These are phyloP conservation scores for Drosophila seguyi DNA, from an alignment of 1,140 invertebrate genomes.

Conservation along the genomic window DNA sequence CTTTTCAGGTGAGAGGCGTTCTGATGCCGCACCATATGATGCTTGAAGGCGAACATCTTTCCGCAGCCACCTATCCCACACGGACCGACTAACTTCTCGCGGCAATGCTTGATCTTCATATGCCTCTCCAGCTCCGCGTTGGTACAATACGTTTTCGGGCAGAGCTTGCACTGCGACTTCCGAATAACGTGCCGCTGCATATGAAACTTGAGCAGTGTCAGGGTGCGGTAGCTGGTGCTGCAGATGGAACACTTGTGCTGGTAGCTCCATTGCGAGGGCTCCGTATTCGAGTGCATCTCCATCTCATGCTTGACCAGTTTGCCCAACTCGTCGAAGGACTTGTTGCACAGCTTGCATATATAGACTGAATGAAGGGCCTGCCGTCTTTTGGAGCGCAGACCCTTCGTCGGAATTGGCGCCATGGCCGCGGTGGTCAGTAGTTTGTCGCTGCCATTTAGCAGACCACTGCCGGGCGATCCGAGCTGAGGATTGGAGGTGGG, in stretches of 20 bases:
- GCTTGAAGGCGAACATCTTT: constrained; percentile 70
- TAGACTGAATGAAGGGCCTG: constrained; percentile 33
- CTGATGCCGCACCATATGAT: constrained; percentile 73
- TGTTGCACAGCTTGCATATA: constrained; percentile 64
- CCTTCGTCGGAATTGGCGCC: constrained; percentile 41
- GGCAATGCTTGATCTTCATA: constrained; percentile 37
- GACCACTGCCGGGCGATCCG: constrained; percentile 1
- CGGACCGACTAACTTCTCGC: constrained; percentile 29
- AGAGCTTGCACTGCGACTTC: constrained; percentile 52
- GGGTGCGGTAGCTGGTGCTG: constrained; percentile 55
- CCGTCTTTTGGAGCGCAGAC: constrained; percentile 21
- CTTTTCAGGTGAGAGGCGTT: constrained; percentile 55
- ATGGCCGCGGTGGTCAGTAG: constrained; percentile 42
- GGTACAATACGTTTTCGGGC: constrained; percentile 45
- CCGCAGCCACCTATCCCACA: constrained; percentile 57
- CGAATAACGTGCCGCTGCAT: constrained; percentile 62
- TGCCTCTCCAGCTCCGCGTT: constrained; percentile 55
- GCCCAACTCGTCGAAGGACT: constrained; percentile 62
- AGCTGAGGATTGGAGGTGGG: constrained; percentile 13
- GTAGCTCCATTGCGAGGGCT: constrained; percentile 18
- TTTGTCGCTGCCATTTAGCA: constrained; percentile 66
- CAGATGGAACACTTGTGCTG: constrained; percentile 63
- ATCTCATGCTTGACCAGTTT: constrained; percentile 64
- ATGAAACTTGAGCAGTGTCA: constrained; percentile 67
- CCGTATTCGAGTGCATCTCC: constrained; percentile 47